A percentile compares a stretch with the other conserved stretches of the same genome.
These are phyloP conservation scores for Notospermus geniculatus DNA, from an alignment of 1,140 invertebrate species.

Conservation along the genomic window DNA sequence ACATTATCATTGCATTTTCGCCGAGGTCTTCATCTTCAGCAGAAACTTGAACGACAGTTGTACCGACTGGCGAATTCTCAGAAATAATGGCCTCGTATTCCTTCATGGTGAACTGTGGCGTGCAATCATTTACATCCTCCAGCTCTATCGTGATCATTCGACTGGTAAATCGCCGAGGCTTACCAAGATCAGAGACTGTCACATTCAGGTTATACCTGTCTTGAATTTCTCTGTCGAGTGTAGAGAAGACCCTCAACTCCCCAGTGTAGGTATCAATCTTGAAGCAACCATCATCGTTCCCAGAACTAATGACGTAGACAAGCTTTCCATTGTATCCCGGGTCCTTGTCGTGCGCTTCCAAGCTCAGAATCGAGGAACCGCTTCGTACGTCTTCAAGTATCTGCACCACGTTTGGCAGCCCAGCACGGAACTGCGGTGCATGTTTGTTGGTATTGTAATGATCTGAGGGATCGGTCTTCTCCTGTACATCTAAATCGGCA, in stretches of 20 bases:
- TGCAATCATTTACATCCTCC: slow-evolving; percentile 51
- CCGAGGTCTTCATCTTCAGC: slow-evolving; percentile 79
- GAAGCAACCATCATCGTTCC: slow-evolving; percentile 81
- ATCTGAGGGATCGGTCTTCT: slow-evolving; percentile 1
- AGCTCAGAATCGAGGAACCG: slow-evolving; percentile 60
- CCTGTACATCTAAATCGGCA: background rate
- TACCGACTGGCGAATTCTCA: slow-evolving; percentile 40
- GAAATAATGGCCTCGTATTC: slow-evolving; percentile 50
- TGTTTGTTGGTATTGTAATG: slow-evolving; percentile 23
- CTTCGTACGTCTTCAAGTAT: slow-evolving; percentile 68
- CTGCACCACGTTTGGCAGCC: slow-evolving; percentile 61
- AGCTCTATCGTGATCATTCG: slow-evolving; percentile 33
- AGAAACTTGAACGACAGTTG: slow-evolving; percentile 60
- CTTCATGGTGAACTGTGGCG: slow-evolving; percentile 57
- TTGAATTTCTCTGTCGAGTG: slow-evolving; percentile 82
- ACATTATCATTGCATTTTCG: slow-evolving; percentile 74
- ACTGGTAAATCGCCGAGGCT: slow-evolving; percentile 22
- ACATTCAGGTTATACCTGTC: slow-evolving; percentile 83
- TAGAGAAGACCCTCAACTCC: slow-evolving; percentile 72
- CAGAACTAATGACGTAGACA: slow-evolving; percentile 80
- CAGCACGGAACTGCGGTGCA: slow-evolving; percentile 28
- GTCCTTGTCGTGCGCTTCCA: slow-evolving; percentile 74
- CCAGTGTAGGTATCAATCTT: slow-evolving; percentile 81
- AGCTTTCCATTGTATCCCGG: slow-evolving; percentile 88
- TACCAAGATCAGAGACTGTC: slow-evolving; percentile 75